These are phyloP conservation scores for Mareca penelope DNA, from an alignment of 2,797 vertebrate genomes.

Conservation along the genomic window DNA sequence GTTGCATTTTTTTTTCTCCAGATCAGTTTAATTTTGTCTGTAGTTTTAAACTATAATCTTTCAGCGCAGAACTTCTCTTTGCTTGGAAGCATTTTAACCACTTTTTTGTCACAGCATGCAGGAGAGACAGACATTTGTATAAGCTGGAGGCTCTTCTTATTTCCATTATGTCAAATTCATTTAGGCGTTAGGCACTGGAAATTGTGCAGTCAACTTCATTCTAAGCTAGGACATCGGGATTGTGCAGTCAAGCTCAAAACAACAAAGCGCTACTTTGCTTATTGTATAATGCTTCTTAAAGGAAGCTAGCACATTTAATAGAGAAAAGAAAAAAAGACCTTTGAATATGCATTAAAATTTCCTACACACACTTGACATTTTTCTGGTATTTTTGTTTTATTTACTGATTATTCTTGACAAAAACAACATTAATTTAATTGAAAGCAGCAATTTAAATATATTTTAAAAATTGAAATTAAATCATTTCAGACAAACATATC, in stretches of 20 bases:
- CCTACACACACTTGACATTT: not conserved
- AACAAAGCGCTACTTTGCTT: not conserved
- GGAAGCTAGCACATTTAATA: not conserved
- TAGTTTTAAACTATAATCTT: not conserved
- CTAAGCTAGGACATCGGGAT: slow-evolving; percentile 55
- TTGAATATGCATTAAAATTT: not conserved
- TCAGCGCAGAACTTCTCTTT: not conserved
- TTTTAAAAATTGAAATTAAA: not conserved
- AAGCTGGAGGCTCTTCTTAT: slow-evolving; percentile 66
- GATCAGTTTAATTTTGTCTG: not conserved
- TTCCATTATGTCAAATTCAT: slow-evolving; percentile 76
- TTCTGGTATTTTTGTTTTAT: not conserved
- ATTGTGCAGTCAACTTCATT: slow-evolving; percentile 69
- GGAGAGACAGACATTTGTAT: slow-evolving; percentile 16
- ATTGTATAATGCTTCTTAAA: slow-evolving; percentile 35
- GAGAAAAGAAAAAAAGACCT: not conserved
- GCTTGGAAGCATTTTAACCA: not conserved
- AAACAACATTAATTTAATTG: not conserved
- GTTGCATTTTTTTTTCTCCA: not conserved
- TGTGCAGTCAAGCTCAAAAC: slow-evolving; percentile 64
- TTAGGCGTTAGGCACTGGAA: slow-evolving; percentile 62
- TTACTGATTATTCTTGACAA: not conserved
- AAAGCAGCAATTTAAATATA: not conserved
- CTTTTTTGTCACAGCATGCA: not conserved
- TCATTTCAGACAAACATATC: not conserved